Base-by-base conservation (phyloP, 1,140 invertebrate species). In the Lasioglossum baleicum region DNA sequence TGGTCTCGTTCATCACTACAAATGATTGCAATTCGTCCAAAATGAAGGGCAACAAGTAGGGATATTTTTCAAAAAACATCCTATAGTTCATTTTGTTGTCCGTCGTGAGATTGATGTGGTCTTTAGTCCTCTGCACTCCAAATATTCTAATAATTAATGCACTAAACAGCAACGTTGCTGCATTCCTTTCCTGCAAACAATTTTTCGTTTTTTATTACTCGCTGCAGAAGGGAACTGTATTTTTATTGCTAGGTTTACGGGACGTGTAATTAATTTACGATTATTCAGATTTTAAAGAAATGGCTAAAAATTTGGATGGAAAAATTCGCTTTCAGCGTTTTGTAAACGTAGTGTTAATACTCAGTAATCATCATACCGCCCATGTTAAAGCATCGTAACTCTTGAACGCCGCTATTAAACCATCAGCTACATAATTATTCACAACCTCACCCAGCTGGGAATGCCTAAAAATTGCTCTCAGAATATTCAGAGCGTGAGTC, bases 81-180 rank as follows among this genome's bases (percentile, higher is more conserved):
- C 95, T 93, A 4, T 95, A 95, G 0, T 96, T 95, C 94, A 97
- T 95, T 84, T 95, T 95, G 92, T 98, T 98, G 81, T 97, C 95
- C 22, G 95, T 94, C 65, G 95, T 95, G 40, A 96, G 91, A 80
- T 96, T 94, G n/a, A 97, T 95, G n/a, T 94, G 92, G 90, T 97
- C 95, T 77, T 95, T 95, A 0, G 95, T 95, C 75, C 97, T 94
- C 85, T 96, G 96, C 0, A 98, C 98, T 20, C 98, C 98, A 94
- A 99, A 99, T 77, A 98, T 96, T 85, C 98, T 94, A 31, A 95
- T 96, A 80, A 98, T 95, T n/a, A 99, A 92, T 3, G 97, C 94
- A 83, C 96, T 96, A 83, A 98, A 96, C 51, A 99, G 91, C 26
- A 99, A 92, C 0, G 97, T 97, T 0, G 97, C 95, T 0, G 97